Conservation (phyloP, 2,888 invertebrate species). For the Lamellibrachia columna region DNA sequence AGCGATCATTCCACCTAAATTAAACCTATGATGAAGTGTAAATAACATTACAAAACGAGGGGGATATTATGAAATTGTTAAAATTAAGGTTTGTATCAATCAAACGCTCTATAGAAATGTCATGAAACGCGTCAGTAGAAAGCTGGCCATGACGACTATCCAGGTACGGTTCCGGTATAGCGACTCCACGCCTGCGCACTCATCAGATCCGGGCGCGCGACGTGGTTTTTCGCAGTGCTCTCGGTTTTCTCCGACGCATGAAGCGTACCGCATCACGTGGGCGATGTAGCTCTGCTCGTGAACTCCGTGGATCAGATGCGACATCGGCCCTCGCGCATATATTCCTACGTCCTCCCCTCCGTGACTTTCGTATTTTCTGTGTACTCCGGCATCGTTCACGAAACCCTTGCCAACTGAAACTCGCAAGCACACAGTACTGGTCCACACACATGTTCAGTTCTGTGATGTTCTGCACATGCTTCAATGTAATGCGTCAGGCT, state of each 20-base stretch:
- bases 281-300: conserved; percentile 87
- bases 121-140: background rate
- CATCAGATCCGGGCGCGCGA: background rate
- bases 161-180: background rate
- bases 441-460: no score
- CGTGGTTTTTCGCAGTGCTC: conserved; percentile 38
- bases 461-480: no score
- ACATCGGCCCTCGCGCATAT: conserved; percentile 17
- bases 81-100: background rate
- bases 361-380: background rate
- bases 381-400: background rate
- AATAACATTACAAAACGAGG: no score
- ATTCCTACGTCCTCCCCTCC: conserved; percentile 22
- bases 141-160: background rate
- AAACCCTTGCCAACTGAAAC: conserved; percentile 17
- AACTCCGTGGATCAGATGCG: conserved; percentile 23
- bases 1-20: no score
- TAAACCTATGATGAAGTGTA: no score
- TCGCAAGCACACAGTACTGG: background rate
- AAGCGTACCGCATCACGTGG: conserved; percentile 84
- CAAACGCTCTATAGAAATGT: background rate
- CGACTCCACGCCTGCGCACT: background rate
- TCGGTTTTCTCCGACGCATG: conserved; percentile 74
- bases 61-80: no score
- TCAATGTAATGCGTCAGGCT: no score